phyloP scores from a whole-genome alignment of 2,888 invertebrate genomes.

The Ptilodon capucinus region DNA sequence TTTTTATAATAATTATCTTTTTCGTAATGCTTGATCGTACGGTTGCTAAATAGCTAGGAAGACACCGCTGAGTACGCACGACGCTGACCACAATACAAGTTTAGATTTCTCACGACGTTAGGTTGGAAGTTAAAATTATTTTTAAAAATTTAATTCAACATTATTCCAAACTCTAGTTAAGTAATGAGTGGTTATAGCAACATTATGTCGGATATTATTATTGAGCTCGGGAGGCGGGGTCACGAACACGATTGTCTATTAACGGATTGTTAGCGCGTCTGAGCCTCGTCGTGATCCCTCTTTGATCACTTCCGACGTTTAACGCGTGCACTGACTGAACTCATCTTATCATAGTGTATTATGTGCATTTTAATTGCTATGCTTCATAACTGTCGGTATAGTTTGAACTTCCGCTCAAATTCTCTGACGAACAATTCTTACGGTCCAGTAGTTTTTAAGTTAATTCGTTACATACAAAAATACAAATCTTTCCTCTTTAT shows the following conservation, averaged over 20 bases:
- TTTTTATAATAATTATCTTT: too few species aligned
- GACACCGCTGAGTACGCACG: too few species aligned
- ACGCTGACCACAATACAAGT: too few species aligned
- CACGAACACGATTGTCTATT: conserved; percentile 74
- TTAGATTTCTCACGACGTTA: too few species aligned
- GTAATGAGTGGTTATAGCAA: neutral
- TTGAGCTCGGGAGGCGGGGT: conserved; percentile 61
- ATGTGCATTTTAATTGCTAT: conserved; percentile 24
- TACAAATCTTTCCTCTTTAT: too few species aligned
- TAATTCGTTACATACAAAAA: too few species aligned
- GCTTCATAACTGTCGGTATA: conserved; percentile 21
- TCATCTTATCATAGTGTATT: conserved; percentile 37
- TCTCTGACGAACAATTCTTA: too few species aligned
- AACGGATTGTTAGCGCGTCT: conserved; percentile 71
- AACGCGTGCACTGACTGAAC: conserved; percentile 30
- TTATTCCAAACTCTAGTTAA: neutral
- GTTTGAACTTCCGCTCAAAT: too few species aligned
- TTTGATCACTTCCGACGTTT: conserved; percentile 72
- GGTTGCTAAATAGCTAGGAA: too few species aligned
- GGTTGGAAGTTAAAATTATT: too few species aligned
- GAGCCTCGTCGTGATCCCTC: conserved; percentile 71
- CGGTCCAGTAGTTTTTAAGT: too few species aligned
- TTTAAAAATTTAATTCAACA: neutral
- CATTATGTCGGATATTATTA: conserved; percentile 47
- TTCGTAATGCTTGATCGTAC: too few species aligned